phyloP scores from a whole-genome alignment of 2,797 vertebrate genomes.

The Miichthys miiuy region DNA sequence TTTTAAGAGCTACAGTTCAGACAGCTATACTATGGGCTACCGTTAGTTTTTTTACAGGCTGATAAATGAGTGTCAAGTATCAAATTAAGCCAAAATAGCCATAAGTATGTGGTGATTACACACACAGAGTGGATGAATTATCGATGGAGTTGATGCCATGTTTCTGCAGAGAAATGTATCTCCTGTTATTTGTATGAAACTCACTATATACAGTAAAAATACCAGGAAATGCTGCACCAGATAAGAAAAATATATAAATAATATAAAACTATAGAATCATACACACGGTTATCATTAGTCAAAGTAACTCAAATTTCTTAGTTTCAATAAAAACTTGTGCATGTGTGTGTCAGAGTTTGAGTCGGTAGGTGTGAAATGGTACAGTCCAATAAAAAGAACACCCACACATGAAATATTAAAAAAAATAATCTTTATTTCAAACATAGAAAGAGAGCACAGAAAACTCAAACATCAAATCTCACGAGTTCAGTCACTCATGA shows the following conservation, averaged over 20 bases:
- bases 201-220: neutral
- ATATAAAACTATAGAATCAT: neutral
- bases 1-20: neutral
- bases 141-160: neutral
- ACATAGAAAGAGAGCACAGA: slow-evolving; percentile 25
- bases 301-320: neutral
- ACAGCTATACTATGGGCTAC: no score
- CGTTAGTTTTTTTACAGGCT: neutral
- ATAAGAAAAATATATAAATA: neutral
- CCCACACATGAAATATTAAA: slow-evolving; percentile 9
- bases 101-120: neutral
- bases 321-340: neutral
- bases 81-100: neutral
- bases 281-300: neutral
- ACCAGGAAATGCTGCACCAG: neutral
- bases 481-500: neutral
- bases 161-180: neutral
- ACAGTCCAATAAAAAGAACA: neutral
- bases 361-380: neutral
- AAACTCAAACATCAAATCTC: slow-evolving; percentile 5
- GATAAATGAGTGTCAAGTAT: neutral
- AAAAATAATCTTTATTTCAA: slow-evolving; percentile 68
- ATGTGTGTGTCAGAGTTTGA: no score
- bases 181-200: neutral
- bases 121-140: neutral